Conservation (phyloP, 2,113 vertebrate species). For the Pluvialis apricaria region DNA sequence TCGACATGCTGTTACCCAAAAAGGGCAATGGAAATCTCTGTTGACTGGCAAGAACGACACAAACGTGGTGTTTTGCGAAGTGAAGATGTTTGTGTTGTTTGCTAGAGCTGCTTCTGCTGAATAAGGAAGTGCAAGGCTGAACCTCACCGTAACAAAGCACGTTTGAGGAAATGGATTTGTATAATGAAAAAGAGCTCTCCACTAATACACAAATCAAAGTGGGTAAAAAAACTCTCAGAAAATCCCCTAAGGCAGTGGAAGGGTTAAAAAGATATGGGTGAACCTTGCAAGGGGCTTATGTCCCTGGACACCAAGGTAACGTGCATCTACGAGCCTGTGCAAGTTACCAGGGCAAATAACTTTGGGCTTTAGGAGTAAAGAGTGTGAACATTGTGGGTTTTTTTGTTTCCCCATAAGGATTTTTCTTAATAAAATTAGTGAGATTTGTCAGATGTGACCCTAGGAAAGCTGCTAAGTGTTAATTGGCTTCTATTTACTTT, state of each 20-base stretch:
- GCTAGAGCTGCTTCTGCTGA: neutral
- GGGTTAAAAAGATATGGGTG: neutral
- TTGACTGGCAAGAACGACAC: neutral
- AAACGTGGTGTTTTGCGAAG: neutral
- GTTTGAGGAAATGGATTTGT: neutral
- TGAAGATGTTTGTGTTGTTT: neutral
- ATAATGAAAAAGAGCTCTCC: neutral
- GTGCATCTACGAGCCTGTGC: neutral
- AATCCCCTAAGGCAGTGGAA: neutral
- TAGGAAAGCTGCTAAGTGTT: neutral
- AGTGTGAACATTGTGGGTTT: neutral
- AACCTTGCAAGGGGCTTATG: neutral
- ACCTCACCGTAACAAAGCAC: fast-evolving
- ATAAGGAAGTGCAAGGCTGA: neutral
- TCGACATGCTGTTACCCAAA: neutral
- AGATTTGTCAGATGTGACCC: neutral
- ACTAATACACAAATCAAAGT: neutral
- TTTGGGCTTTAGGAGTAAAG: neutral
- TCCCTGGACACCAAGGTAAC: neutral
- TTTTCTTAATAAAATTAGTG: neutral
- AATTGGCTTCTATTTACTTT: neutral
- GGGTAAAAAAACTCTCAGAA: neutral
- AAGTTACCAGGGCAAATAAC: neutral
- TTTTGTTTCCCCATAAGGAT: neutral
- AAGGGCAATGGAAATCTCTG: neutral